A percentile compares a stretch with the other conserved stretches of the same genome.
Evolutionary conservation across 2,113 vertebrate species (phyloP).

Genomic region (Eleginops maclovinus): DNA sequence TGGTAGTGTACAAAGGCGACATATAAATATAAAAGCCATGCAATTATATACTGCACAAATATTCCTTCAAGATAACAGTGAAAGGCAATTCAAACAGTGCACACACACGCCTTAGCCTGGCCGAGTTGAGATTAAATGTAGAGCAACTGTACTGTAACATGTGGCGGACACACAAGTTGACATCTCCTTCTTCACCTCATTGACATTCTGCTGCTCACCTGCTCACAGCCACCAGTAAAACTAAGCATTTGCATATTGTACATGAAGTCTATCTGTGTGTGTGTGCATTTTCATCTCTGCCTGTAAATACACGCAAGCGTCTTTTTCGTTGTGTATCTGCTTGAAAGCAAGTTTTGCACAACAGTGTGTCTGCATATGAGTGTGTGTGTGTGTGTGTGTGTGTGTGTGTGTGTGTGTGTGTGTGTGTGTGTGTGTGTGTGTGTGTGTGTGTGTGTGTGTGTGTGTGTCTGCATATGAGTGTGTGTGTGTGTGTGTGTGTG

Average conservation of each 20-base stretch:
- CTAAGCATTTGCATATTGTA: slow-evolving; percentile 63
- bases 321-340: background rate
- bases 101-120: background rate
- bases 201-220: slow-evolving; percentile 66
- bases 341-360: background rate
- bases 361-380: slow-evolving; percentile 8
- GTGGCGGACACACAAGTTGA: slow-evolving; percentile 35
- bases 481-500: slow-evolving; percentile 5
- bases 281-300: slow-evolving; percentile 5
- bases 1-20: background rate
- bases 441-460: no score
- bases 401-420: no score
- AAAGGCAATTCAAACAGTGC: background rate
- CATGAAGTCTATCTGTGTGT: slow-evolving; percentile 12
- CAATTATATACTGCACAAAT: background rate
- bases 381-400: no score
- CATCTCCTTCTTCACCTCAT: slow-evolving; percentile 62
- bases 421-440: no score
- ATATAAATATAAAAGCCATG: background rate
- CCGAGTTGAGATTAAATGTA: slow-evolving; percentile 24
- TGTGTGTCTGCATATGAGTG: no score
- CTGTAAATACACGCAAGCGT: background rate
- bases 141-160: slow-evolving; percentile 37
- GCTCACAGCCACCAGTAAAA: slow-evolving; percentile 50
- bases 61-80: background rate